These are phyloP conservation scores for Bujurquina vittata DNA, from an alignment of 2,113 vertebrate genomes.

Conservation along the genomic window DNA sequence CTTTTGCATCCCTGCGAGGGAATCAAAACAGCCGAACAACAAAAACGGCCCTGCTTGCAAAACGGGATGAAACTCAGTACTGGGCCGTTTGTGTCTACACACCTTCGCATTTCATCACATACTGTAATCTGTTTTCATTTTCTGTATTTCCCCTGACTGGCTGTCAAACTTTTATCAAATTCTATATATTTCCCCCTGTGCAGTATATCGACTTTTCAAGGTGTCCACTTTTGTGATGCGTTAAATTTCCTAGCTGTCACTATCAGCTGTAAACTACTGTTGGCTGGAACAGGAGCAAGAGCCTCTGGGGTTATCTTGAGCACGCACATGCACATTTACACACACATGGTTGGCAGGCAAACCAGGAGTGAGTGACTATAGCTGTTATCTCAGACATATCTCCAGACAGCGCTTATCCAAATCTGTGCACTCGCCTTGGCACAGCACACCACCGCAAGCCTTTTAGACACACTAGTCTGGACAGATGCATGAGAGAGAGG, in stretches of 20 bases:
- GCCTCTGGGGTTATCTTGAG: constrained; percentile 63
- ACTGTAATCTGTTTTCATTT: constrained; percentile 39
- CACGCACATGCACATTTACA: constrained; percentile 28
- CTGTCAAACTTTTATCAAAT: constrained; percentile 56
- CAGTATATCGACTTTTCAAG: constrained; percentile 61
- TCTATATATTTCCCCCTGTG: constrained; percentile 41
- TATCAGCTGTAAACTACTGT: constrained; percentile 68
- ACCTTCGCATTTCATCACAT: constrained; percentile 46
- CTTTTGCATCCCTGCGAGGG: neutral
- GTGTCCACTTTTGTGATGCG: constrained; percentile 61
- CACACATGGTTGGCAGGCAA: constrained; percentile 42
- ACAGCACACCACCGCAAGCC: constrained; percentile 56
- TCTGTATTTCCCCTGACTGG: constrained; percentile 17
- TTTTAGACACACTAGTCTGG: constrained; percentile 71
- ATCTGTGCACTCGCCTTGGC: constrained; percentile 73
- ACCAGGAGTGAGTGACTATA: constrained; percentile 65
- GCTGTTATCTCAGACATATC: constrained; percentile 73
- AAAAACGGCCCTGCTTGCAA: neutral
- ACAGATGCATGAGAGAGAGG: constrained; percentile 56
- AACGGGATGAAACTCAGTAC: constrained; percentile 13
- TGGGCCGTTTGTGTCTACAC: neutral
- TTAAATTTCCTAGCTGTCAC: constrained; percentile 64
- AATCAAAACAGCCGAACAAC: neutral
- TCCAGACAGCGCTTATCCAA: constrained; percentile 78
- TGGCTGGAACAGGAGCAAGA: constrained; percentile 56